Percentiles rank a stretch among this genome's conserved stretches.
Evolutionary conservation across 2,888 invertebrate species (phyloP).

Genomic region (Pristionchus mayeri): DNA sequence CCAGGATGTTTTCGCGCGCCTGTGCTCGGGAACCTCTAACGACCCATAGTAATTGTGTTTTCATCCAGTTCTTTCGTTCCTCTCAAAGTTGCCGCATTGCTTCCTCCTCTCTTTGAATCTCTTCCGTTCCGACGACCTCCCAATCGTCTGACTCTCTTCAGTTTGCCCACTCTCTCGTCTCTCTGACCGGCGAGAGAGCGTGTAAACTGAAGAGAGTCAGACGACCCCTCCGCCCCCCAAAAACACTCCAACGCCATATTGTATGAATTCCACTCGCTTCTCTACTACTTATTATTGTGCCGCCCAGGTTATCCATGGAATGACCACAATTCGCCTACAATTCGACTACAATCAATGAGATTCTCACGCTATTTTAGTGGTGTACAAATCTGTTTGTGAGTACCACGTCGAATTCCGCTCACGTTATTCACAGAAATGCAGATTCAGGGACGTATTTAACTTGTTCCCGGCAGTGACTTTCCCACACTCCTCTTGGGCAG

Average conservation of each 20-base stretch:
- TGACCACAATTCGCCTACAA: no score
- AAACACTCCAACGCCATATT: slow-evolving; percentile 2
- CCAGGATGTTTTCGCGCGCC: slow-evolving; percentile 20
- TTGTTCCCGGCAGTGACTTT: neutral
- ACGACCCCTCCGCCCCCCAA: neutral
- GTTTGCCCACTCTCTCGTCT: no score
- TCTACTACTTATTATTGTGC: neutral
- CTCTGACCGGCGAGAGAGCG: no score
- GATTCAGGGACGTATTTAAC: no score
- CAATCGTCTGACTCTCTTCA: no score
- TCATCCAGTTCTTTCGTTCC: neutral
- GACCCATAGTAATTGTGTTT: slow-evolving; percentile 6
- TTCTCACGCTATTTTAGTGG: neutral
- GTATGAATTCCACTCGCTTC: neutral
- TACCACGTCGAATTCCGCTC: no score
- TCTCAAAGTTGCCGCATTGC: slow-evolving; percentile 3
- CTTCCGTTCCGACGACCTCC: neutral
- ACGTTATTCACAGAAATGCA: no score
- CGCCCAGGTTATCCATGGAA: neutral
- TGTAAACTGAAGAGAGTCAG: no score
- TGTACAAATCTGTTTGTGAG: no score
- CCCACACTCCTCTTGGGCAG: neutral
- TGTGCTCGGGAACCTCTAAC: neutral
- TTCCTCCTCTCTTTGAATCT: neutral
- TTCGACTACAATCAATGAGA: neutral